These are phyloP conservation scores for Lepisosteus oculatus DNA, from an alignment of 2,113 vertebrate genomes.

Conservation along the genomic window DNA sequence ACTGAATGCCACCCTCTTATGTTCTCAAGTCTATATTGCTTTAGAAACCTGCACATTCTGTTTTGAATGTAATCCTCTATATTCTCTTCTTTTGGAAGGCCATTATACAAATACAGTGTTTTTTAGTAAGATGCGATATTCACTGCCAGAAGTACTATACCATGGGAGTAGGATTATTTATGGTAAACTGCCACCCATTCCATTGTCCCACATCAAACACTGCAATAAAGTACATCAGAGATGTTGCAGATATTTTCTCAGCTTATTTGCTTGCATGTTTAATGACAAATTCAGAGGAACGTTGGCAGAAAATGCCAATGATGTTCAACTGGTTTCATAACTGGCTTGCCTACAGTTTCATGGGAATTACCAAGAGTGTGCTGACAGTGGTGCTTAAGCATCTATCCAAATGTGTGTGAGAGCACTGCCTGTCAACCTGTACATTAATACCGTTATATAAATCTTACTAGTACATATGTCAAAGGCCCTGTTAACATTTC, in stretches of 20 bases:
- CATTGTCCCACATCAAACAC: constrained; percentile 8
- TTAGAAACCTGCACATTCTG: no score
- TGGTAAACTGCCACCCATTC: not conserved
- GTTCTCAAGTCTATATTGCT: no score
- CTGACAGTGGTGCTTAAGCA: not conserved
- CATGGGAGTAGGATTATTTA: not conserved
- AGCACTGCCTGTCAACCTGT: no score
- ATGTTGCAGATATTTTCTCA: not conserved
- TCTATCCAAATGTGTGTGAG: not conserved
- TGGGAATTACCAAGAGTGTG: not conserved
- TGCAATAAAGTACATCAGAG: not conserved
- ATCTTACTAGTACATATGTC: no score
- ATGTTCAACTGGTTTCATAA: not conserved
- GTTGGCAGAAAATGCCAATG: not conserved
- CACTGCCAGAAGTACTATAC: not conserved
- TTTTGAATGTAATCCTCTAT: no score
- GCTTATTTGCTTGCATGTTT: constrained; percentile 2
- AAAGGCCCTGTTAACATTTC: no score
- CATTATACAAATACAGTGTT: not conserved
- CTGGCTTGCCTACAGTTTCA: not conserved
- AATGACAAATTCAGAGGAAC: not conserved
- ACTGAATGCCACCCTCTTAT: no score
- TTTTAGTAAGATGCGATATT: not conserved
- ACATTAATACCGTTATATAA: no score
- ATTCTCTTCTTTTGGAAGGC: no score